phyloP scores from a whole-genome alignment of 2,797 vertebrate genomes.

The Sebastolobus altivelis region DNA sequence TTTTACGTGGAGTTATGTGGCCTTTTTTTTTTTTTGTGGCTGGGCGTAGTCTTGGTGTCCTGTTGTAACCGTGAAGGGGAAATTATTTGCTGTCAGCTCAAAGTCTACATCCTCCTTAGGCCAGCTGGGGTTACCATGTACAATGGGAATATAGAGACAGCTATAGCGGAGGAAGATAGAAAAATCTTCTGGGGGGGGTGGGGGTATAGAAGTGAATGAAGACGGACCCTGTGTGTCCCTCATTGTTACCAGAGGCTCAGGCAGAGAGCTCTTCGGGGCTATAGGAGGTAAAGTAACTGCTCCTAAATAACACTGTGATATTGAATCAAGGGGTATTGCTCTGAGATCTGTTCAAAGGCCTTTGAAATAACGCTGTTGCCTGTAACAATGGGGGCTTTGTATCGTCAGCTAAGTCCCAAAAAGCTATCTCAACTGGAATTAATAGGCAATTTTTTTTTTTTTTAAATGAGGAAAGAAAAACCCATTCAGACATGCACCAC shows the following conservation, averaged over 20 bases:
- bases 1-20: neutral
- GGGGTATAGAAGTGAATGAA: constrained; percentile 39
- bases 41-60: neutral
- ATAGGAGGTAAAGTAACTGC: constrained; percentile 37
- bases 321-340: constrained; percentile 69
- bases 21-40: neutral
- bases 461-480: constrained; percentile 60
- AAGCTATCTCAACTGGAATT: constrained; percentile 89
- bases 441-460: constrained; percentile 77
- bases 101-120: constrained; percentile 18
- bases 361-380: constrained; percentile 84
- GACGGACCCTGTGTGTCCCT: constrained; percentile 20
- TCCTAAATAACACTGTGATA: constrained; percentile 72
- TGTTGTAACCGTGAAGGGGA: neutral
- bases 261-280: constrained; percentile 38
- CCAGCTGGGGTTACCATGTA: neutral
- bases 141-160: constrained; percentile 10
- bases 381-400: constrained; percentile 87
- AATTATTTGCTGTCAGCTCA: constrained; percentile 26
- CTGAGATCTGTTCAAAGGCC: constrained; percentile 80
- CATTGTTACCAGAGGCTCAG: constrained; percentile 55
- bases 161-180: neutral
- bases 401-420: constrained; percentile 77
- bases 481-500: constrained; percentile 55
- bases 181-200: constrained; percentile 23